phyloP scores from a whole-genome alignment of 2,113 vertebrate genomes.

The Indicator maculatus region DNA sequence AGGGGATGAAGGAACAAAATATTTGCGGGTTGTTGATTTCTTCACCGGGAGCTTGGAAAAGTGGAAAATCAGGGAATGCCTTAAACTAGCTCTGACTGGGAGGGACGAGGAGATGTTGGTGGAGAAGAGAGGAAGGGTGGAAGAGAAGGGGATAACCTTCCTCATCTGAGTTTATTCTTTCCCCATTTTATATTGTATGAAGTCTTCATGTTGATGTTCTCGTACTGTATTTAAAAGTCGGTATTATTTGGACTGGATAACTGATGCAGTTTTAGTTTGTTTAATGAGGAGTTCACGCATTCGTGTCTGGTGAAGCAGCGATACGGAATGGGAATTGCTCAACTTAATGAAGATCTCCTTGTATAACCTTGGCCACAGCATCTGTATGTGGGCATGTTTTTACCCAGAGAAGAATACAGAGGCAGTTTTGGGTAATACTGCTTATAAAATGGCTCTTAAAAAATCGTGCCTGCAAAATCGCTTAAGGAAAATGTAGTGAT shows the following conservation, averaged over 20 bases:
- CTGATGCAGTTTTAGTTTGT: not conserved
- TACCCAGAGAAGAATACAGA: not conserved
- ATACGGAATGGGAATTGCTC: slow-evolving; percentile 7
- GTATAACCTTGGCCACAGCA: slow-evolving; percentile 58
- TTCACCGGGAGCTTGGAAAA: not conserved
- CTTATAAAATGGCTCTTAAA: not conserved
- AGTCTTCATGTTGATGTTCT: not conserved
- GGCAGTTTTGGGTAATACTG: not conserved
- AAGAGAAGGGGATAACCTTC: not conserved
- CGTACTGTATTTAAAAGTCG: not conserved
- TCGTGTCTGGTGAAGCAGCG: not conserved
- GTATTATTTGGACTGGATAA: not conserved
- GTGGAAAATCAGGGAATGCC: slow-evolving; percentile 16
- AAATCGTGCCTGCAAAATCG: not conserved
- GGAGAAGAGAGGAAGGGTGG: not conserved
- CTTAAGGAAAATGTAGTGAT: not conserved
- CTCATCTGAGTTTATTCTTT: not conserved
- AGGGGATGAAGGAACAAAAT: not conserved
- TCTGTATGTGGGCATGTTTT: not conserved
- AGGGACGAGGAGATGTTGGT: not conserved
- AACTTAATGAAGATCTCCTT: slow-evolving; percentile 64
- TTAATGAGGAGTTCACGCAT: not conserved
- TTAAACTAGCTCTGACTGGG: not conserved
- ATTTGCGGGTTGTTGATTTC: slow-evolving; percentile 18
- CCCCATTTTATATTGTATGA: not conserved